A percentile compares a stretch with the other conserved stretches of the same genome.
Evolutionary conservation across 1,140 invertebrate species (phyloP).

Genomic region (Magallana gigas): DNA sequence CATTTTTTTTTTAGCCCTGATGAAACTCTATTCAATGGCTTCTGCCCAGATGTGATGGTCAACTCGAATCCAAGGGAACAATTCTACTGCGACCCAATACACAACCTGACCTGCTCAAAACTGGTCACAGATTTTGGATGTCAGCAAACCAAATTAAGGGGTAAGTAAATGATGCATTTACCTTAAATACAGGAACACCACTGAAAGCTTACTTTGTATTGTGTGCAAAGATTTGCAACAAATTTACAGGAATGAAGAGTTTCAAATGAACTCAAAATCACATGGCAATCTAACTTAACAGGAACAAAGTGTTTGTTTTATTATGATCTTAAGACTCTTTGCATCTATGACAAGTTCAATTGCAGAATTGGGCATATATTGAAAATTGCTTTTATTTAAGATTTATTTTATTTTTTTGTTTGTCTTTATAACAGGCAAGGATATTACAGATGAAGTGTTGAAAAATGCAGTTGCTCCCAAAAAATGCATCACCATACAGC

Average conservation of each 20-base stretch:
- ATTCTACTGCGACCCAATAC: conserved; percentile 7
- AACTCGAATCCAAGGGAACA: neutral
- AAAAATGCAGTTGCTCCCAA: conserved; percentile 8
- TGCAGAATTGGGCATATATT: too few relatives aligned
- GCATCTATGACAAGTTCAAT: too few relatives aligned
- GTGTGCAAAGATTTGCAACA: too few relatives aligned
- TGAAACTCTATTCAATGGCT: conserved; percentile 54
- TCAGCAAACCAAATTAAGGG: conserved; percentile 7
- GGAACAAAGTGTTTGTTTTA: too few relatives aligned
- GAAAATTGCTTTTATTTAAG: neutral
- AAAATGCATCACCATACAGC: conserved; percentile 47
- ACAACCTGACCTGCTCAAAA: conserved; percentile 22
- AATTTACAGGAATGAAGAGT: too few relatives aligned
- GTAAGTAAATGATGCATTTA: neutral
- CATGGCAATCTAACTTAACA: too few relatives aligned
- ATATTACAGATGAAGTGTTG: conserved; percentile 56
- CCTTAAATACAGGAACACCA: too few relatives aligned
- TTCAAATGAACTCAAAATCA: too few relatives aligned
- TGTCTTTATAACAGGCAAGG: conserved; percentile 52
- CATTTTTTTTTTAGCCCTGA: conserved; percentile 11
- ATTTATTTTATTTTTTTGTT: neutral
- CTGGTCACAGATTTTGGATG: neutral
- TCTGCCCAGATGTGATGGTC: conserved; percentile 2
- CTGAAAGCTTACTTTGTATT: too few relatives aligned
- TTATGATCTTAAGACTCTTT: too few relatives aligned